phyloP scores from a whole-genome alignment of 2,113 vertebrate species.

The Astur gentilis region DNA sequence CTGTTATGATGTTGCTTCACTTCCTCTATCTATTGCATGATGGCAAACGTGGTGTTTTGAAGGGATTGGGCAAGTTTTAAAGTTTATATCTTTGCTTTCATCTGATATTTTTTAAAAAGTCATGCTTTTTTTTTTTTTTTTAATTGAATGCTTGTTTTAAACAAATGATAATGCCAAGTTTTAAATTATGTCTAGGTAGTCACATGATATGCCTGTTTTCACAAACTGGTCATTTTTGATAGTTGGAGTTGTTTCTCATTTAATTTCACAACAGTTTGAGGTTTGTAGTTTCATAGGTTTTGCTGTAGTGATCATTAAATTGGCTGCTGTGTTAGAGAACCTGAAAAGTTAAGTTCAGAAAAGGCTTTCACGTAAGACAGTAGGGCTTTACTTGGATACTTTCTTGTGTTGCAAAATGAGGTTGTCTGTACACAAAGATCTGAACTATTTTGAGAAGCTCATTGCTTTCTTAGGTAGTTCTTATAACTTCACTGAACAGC shows the following conservation, averaged over 20 bases:
- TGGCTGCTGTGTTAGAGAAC: neutral
- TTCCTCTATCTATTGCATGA: neutral
- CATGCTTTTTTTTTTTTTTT: neutral
- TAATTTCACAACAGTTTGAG: neutral
- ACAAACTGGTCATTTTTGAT: neutral
- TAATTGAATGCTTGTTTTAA: neutral
- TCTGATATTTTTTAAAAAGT: neutral
- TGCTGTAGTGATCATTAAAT: neutral
- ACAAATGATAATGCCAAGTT: neutral
- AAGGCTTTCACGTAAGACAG: neutral
- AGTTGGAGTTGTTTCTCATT: neutral
- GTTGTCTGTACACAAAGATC: neutral
- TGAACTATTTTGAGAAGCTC: neutral
- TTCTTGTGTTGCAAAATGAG: neutral
- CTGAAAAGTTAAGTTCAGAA: neutral
- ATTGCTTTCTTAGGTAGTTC: neutral
- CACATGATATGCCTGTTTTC: neutral
- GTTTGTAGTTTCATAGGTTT: neutral
- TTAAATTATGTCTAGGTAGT: neutral
- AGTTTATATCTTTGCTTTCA: neutral
- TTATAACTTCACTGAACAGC: neutral
- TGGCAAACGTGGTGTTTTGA: neutral
- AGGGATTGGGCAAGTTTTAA: neutral
- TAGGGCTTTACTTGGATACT: neutral
- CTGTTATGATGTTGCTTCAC: neutral